Base-by-base conservation (phyloP, 1,140 invertebrate species). In the Aradophagus sp. region DNA sequence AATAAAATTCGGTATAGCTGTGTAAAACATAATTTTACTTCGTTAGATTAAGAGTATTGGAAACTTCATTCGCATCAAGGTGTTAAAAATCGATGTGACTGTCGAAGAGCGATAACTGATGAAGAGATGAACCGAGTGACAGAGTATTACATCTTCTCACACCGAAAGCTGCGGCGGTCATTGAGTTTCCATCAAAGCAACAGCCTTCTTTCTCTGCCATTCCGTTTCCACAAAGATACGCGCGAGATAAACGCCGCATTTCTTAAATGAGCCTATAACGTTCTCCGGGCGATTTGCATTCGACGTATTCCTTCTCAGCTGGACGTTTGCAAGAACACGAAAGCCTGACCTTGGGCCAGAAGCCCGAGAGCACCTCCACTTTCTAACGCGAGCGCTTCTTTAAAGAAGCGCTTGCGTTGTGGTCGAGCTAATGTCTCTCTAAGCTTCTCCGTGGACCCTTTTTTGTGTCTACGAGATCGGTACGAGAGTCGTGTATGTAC, bases 281-380 rank as follows among this genome's bases (percentile, higher is more conserved):
- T 66, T 66, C 52, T 36, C 44, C 45, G 23, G 32, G 52, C 69
- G 59, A 75, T 71, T 71, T 75, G 74, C 71, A 74, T 74, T 69
- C 71, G 71, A 73, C 71, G 70, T 73, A 73, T 65, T 65, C 62
- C 48, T 61, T 56, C 56, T 41, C 39, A 36, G 52, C 70, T 56
- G 63, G 50, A 56, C 59, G 59, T 73, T 63, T 42, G 52, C 38
- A 42, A 62, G 63, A 63, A 53, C 70, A 68, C 52, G 63, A 67
- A 58, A 42, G 50, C 41, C 36, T 73, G 63, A 73, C 70, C 70
- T 73, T 63, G 70, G 70, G 62, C 62, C 62, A 56, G 44, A 66
- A 56, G 62, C 62, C 62, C 68, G 44, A 71, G 45, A 71, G 67
- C 38, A 52, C 59, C 45, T 65, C 47, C 58, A 53, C 50, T 63